These are phyloP conservation scores for Lophius americanus DNA, from an alignment of 2,797 vertebrate species.

Conservation along the genomic window DNA sequence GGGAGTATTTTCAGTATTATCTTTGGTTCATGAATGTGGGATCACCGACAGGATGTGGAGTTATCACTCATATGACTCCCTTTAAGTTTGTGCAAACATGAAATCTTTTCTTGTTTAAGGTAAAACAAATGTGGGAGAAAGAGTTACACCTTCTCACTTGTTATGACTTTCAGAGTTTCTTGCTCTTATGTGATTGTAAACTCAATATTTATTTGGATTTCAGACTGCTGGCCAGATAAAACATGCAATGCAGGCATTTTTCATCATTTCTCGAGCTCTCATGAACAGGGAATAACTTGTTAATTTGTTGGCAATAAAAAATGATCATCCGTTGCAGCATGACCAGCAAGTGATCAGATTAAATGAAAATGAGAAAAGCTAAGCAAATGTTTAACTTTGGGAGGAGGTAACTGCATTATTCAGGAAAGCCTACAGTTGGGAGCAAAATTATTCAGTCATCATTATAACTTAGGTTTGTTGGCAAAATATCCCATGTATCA, in stretches of 20 bases:
- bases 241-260: too few species aligned
- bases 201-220: too few species aligned
- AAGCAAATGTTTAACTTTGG: background rate
- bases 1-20: constrained; percentile 4
- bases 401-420: constrained; percentile 1
- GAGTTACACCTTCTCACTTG: background rate
- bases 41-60: background rate
- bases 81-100: background rate
- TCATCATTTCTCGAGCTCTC: too few species aligned
- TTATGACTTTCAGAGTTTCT: too few species aligned
- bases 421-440: background rate
- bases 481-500: too few species aligned
- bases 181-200: too few species aligned
- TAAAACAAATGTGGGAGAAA: background rate
- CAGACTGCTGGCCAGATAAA: too few species aligned
- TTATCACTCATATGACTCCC: background rate
- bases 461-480: too few species aligned
- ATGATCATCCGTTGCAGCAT: too few species aligned
- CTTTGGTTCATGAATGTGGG: background rate
- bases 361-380: background rate
- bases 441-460: too few species aligned
- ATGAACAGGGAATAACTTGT: too few species aligned
- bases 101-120: background rate
- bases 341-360: background rate
- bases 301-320: too few species aligned